Conservation (phyloP, 1,140 invertebrate genomes). For the Halyomorpha halys region DNA sequence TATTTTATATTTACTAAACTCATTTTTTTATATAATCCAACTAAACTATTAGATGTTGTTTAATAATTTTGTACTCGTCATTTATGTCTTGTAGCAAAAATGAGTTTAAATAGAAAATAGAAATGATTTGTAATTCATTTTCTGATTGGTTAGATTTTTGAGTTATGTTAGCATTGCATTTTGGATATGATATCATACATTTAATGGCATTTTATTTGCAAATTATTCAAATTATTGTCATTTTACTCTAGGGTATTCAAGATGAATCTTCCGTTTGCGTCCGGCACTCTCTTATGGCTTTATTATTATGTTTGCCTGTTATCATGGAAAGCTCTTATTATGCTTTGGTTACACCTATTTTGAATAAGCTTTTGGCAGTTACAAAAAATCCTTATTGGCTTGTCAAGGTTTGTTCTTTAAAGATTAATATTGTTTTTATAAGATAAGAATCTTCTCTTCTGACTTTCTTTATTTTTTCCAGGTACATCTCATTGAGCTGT, state of each 20-base stretch:
- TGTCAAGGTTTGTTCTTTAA: slow-evolving; percentile 53
- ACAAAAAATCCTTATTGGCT: slow-evolving; percentile 75
- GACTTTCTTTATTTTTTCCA: slow-evolving; percentile 29
- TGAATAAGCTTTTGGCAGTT: slow-evolving; percentile 51
- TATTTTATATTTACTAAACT: too few relatives aligned
- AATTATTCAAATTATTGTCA: too few relatives aligned
- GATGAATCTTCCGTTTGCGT: slow-evolving; percentile 57
- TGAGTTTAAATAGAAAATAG: too few relatives aligned
- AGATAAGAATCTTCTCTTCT: slow-evolving; percentile 23
- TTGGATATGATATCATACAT: too few relatives aligned
- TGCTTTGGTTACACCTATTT: slow-evolving; percentile 40
- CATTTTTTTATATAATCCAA: too few relatives aligned
- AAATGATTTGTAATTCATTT: too few relatives aligned
- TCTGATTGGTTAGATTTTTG: too few relatives aligned
- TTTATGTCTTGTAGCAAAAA: too few relatives aligned
- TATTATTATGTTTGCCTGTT: slow-evolving; percentile 46
- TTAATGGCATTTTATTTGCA: too few relatives aligned
- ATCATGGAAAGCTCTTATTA: slow-evolving; percentile 50
- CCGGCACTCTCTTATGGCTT: slow-evolving; percentile 48
- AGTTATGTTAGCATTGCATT: too few relatives aligned
- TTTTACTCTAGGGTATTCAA: slow-evolving; percentile 47
- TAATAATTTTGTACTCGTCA: too few relatives aligned
- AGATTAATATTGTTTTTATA: slow-evolving; percentile 29
- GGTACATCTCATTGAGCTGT: slow-evolving; percentile 49
- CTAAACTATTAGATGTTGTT: too few relatives aligned